phyloP scores from a whole-genome alignment of 2,888 invertebrate genomes.

The Altica lythri region DNA sequence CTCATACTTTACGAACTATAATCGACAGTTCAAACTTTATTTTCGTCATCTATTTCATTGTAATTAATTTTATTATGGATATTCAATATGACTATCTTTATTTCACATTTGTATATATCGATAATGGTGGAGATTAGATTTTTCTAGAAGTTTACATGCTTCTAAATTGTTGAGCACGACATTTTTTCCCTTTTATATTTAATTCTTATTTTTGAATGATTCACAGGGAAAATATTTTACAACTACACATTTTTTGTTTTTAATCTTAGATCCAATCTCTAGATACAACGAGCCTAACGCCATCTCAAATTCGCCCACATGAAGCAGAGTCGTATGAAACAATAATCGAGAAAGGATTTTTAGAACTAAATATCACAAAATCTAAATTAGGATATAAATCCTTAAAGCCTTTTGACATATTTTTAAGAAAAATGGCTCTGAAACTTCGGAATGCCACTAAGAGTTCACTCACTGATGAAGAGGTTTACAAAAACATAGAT shows the following conservation, averaged over 20 bases:
- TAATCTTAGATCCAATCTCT: constrained; percentile 15
- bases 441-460: constrained; percentile 40
- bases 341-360: constrained; percentile 40
- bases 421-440: constrained; percentile 40
- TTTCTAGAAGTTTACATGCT: too few relatives aligned
- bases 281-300: constrained; percentile 26
- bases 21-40: too few relatives aligned
- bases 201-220: too few relatives aligned
- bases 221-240: too few relatives aligned
- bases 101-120: too few relatives aligned
- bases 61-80: too few relatives aligned
- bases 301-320: constrained; percentile 37
- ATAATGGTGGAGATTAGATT: too few relatives aligned
- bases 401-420: constrained; percentile 42
- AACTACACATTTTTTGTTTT: background rate
- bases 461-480: constrained; percentile 37
- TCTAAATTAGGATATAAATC: background rate
- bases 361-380: constrained; percentile 12
- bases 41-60: too few relatives aligned
- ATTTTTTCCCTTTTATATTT: too few relatives aligned
- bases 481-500: constrained; percentile 42
- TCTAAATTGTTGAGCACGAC: too few relatives aligned
- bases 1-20: too few relatives aligned
- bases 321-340: constrained; percentile 37
- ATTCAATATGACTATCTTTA: too few relatives aligned